phyloP scores from a whole-genome alignment of 2,113 vertebrate genomes.

The Cercopithecus mona region DNA sequence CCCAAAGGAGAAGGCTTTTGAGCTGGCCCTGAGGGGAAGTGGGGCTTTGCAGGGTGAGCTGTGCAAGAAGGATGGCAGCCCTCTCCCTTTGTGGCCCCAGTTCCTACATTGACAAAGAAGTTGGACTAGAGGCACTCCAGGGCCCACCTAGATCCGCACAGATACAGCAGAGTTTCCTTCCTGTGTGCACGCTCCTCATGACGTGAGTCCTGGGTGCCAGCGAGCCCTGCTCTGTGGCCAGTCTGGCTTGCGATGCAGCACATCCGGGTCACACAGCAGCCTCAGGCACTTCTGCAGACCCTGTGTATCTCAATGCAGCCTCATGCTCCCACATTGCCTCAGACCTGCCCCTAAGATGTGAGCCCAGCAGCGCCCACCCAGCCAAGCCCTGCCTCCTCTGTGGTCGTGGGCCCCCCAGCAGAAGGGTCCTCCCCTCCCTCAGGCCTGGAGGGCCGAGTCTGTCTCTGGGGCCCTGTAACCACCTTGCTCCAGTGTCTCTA shows the following conservation, averaged over 20 bases:
- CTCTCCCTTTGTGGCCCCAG: neutral
- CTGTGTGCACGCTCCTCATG: neutral
- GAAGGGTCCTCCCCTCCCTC: neutral
- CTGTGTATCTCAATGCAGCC: accelerated
- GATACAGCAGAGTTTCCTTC: neutral
- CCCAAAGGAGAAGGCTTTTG: neutral
- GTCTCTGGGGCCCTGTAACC: neutral
- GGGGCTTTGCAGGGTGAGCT: accelerated
- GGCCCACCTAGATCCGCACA: accelerated
- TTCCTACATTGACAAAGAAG: neutral
- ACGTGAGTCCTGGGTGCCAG: accelerated
- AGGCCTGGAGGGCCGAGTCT: neutral
- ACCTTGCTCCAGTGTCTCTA: too few species aligned
- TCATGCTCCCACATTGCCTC: neutral
- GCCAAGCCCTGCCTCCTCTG: too few species aligned
- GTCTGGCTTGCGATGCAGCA: accelerated
- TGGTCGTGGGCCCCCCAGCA: neutral
- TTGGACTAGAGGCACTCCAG: neutral
- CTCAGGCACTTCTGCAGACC: too few species aligned
- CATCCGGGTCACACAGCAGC: accelerated
- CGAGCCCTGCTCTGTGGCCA: neutral
- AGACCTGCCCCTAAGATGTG: accelerated
- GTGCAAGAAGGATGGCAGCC: neutral
- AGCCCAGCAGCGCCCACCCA: neutral
- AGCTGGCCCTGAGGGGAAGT: neutral